Evolutionary conservation across 2,113 vertebrate species (phyloP).

Genomic region (Perca flavescens): DNA sequence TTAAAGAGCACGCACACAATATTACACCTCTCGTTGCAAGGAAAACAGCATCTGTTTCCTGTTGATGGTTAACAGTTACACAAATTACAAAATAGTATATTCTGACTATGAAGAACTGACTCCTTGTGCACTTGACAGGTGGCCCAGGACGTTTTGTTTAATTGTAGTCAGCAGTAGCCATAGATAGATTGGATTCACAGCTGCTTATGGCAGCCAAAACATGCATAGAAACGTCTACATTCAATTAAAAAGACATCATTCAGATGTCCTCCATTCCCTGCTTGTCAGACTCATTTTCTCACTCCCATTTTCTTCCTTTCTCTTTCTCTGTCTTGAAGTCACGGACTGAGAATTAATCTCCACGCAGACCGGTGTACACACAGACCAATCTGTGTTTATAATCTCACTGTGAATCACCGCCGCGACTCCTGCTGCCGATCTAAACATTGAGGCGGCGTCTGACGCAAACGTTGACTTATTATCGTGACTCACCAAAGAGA

Average conservation of each 20-base stretch:
- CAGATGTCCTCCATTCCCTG: not conserved
- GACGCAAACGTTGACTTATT: constrained; percentile 33
- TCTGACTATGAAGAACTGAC: not conserved
- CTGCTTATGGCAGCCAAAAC: not conserved
- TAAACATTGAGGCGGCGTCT: constrained; percentile 31
- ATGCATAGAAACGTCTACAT: not conserved
- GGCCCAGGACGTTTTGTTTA: not conserved
- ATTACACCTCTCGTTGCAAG: not conserved
- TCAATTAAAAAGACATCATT: not conserved
- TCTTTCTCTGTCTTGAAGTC: not conserved
- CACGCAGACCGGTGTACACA: constrained; percentile 29
- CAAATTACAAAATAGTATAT: not conserved
- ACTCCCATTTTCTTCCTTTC: not conserved
- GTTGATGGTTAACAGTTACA: not conserved
- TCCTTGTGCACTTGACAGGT: not conserved
- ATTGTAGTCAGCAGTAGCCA: not conserved
- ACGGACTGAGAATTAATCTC: constrained; percentile 37
- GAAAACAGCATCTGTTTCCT: not conserved
- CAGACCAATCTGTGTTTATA: constrained; percentile 47
- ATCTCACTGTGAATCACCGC: constrained; percentile 52
- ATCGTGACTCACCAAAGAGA: constrained; percentile 22
- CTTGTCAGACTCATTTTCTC: not conserved
- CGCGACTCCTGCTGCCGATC: constrained; percentile 24
- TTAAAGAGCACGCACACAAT: not conserved
- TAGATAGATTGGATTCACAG: not conserved